Evolutionary conservation across 2,797 vertebrate genomes (phyloP).

Genomic region (Fratercula arctica): DNA sequence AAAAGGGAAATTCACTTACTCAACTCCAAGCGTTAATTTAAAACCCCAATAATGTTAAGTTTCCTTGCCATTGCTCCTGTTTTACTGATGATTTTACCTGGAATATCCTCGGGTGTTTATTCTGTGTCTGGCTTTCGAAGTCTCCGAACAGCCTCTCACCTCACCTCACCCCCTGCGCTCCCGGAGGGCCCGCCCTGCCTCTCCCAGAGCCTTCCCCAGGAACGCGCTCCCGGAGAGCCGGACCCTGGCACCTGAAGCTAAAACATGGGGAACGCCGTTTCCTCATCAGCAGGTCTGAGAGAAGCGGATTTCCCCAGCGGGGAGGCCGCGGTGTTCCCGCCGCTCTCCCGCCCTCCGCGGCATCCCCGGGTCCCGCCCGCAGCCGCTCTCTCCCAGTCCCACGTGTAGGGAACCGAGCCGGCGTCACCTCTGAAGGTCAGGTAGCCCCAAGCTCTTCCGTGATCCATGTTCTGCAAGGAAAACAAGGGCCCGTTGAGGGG

Average conservation of each 20-base stretch:
- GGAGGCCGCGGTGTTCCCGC: background rate
- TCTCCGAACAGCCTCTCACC: too few relatives aligned
- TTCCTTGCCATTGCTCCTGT: background rate
- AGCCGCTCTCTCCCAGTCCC: background rate
- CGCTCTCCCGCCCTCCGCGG: background rate
- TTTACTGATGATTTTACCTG: background rate
- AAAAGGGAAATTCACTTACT: background rate
- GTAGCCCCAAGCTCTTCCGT: constrained; percentile 80
- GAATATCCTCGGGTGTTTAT: background rate
- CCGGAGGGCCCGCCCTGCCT: background rate
- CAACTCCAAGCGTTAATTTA: background rate
- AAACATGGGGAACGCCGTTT: background rate
- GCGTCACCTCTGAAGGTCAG: constrained; percentile 83
- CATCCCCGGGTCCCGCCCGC: fast-evolving
- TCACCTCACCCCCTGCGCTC: background rate
- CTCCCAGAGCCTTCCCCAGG: background rate
- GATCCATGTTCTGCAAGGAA: constrained; percentile 85
- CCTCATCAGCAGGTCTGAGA: background rate
- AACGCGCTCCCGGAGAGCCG: too few relatives aligned
- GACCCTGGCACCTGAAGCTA: background rate
- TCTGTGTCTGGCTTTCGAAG: background rate
- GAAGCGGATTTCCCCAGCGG: too few relatives aligned
- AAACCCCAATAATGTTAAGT: background rate
- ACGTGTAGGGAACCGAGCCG: fast-evolving
- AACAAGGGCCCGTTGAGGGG: background rate